phyloP scores from a whole-genome alignment of 1,140 invertebrate species.

The Pseudomyrmex dendroicus region DNA sequence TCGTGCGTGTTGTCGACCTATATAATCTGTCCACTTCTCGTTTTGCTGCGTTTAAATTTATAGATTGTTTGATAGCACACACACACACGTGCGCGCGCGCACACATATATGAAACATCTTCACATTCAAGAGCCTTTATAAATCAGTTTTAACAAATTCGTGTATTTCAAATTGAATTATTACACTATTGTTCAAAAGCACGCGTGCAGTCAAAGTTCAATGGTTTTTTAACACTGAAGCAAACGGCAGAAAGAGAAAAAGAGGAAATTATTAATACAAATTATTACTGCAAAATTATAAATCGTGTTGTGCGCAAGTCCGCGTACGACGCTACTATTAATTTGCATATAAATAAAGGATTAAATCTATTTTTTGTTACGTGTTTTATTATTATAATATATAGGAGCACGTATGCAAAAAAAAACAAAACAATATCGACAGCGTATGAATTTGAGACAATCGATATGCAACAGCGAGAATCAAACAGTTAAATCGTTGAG shows the following conservation, averaged over 20 bases:
- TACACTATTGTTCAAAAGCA: not conserved
- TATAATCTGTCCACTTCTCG: constrained; percentile 16
- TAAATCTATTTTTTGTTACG: not conserved
- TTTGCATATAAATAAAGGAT: constrained; percentile 31
- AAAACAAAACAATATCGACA: not conserved
- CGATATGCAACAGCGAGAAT: not conserved
- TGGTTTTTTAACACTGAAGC: not conserved
- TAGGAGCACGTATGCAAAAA: not conserved
- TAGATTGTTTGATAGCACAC: not conserved
- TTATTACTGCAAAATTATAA: too few species aligned
- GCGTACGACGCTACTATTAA: not conserved
- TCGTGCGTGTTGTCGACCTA: constrained; percentile 22
- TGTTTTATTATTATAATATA: not conserved
- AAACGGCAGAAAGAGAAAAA: too few species aligned
- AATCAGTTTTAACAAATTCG: not conserved
- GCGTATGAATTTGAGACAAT: not conserved
- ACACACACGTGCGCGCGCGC: not conserved
- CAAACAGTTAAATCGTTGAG: too few species aligned
- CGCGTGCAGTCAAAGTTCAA: too few species aligned
- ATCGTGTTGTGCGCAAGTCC: not conserved
- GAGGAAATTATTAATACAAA: too few species aligned
- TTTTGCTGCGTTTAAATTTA: constrained; percentile 5
- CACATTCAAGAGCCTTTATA: not conserved
- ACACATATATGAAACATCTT: too few species aligned
- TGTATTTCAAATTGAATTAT: constrained; percentile 13